These are phyloP conservation scores for Caenorhabditis sp. DNA, from an alignment of 2,888 invertebrate genomes.

Conservation along the genomic window DNA sequence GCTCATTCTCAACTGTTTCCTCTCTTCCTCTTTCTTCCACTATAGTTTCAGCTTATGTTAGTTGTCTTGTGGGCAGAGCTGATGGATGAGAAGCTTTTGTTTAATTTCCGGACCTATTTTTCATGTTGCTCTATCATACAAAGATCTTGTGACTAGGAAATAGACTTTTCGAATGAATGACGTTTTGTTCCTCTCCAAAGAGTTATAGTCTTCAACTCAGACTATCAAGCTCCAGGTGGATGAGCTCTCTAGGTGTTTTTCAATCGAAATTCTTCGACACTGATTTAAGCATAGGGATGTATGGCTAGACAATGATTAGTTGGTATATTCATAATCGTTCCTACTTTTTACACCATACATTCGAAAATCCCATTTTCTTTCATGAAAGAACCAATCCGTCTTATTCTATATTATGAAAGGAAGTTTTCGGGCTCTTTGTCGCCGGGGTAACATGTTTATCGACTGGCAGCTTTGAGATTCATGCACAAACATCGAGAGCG, in stretches of 20 bases:
- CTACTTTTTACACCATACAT: background rate
- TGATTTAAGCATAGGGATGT: too few species aligned
- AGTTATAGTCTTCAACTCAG: constrained; percentile 4
- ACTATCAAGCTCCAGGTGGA: constrained; percentile 1
- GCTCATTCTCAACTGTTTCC: background rate
- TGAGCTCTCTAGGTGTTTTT: background rate
- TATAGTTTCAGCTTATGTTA: background rate
- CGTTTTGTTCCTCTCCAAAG: background rate
- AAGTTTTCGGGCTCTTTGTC: background rate
- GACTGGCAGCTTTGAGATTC: background rate
- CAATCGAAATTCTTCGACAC: too few species aligned
- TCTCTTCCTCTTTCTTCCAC: background rate
- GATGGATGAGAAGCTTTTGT: background rate
- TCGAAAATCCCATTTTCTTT: background rate
- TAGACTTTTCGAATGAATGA: background rate
- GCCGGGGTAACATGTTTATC: constrained; percentile 5
- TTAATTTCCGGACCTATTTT: constrained; percentile 3
- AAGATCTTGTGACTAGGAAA: background rate
- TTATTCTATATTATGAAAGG: background rate
- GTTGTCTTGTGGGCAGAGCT: background rate
- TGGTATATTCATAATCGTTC: too few species aligned
- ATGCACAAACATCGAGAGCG: background rate
- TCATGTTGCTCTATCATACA: background rate
- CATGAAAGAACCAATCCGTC: background rate
- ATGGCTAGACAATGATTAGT: too few species aligned